Conservation (phyloP, 2,888 invertebrate species). For the Lacanobia oleracea region DNA sequence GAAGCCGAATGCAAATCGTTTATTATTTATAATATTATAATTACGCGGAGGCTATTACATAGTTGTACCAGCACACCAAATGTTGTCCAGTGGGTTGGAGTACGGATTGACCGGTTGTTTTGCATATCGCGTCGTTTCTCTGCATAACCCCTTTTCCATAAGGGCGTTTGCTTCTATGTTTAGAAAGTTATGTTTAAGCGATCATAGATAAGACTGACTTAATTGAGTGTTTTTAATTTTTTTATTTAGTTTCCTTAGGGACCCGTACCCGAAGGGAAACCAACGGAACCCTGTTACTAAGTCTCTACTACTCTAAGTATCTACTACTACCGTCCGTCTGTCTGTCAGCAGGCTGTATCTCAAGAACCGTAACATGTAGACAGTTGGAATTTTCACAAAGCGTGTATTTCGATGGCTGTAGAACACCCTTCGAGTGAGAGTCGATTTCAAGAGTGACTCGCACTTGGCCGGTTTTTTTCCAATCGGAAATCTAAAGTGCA, state of each 20-base stretch:
- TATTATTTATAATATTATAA: constrained; percentile 85
- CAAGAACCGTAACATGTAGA: too few species aligned
- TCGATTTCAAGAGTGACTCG: too few species aligned
- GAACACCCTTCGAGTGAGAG: too few species aligned
- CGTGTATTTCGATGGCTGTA: too few species aligned
- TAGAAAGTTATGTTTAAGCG: constrained; percentile 59
- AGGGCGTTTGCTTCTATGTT: constrained; percentile 54
- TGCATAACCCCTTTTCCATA: constrained; percentile 59
- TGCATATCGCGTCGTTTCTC: constrained; percentile 67
- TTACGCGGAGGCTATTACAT: constrained; percentile 65
- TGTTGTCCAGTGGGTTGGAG: constrained; percentile 53
- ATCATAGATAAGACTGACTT: constrained; percentile 28
- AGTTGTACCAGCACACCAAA: constrained; percentile 61
- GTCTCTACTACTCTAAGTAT: too few species aligned
- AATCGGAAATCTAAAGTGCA: neutral
- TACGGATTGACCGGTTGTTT: constrained; percentile 64
- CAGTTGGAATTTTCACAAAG: too few species aligned
- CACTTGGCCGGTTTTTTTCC: neutral
- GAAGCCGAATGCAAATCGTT: constrained; percentile 80
- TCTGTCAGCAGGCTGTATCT: too few species aligned
- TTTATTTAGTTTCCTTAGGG: neutral
- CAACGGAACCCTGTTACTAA: too few species aligned
- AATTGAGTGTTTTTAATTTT: neutral
- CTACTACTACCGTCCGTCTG: too few species aligned
- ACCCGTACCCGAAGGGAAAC: neutral